Evolutionary conservation across 2,113 vertebrate genomes (phyloP).

Genomic region (Arenaria interpres): DNA sequence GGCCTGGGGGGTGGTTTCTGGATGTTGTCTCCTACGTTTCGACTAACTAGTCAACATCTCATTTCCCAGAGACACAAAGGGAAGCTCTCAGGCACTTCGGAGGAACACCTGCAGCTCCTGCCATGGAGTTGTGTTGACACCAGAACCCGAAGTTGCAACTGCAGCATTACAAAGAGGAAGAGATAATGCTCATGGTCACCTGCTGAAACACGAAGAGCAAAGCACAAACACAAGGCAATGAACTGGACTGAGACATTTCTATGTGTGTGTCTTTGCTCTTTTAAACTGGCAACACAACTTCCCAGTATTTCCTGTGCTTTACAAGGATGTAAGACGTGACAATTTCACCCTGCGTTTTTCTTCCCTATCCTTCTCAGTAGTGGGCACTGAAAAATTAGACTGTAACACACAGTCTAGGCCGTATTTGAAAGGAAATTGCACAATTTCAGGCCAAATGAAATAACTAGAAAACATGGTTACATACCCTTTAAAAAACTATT

Average conservation of each 20-base stretch:
- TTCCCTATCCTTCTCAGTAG: not conserved
- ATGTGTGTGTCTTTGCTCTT: not conserved
- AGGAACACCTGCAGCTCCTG: not conserved
- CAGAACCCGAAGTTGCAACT: not conserved
- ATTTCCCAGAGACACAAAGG: not conserved
- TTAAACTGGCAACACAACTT: not conserved
- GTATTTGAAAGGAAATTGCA: not conserved
- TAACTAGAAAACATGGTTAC: not conserved
- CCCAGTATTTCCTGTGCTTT: not conserved
- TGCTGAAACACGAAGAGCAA: not conserved
- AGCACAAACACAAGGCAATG: not conserved
- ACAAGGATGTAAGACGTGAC: not conserved
- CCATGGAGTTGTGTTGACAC: not conserved
- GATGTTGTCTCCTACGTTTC: too few species aligned
- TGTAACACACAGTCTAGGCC: too few species aligned
- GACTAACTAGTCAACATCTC: not conserved
- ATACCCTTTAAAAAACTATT: not conserved
- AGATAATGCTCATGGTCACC: not conserved
- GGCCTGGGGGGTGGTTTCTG: not conserved
- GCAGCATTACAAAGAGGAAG: not conserved
- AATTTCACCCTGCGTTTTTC: not conserved
- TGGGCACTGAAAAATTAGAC: not conserved
- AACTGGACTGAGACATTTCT: not conserved
- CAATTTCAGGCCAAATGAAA: not conserved
- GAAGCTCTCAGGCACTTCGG: not conserved